Base-by-base conservation (phyloP, 2,888 invertebrate species). In the Scaptomyza tumidula region DNA sequence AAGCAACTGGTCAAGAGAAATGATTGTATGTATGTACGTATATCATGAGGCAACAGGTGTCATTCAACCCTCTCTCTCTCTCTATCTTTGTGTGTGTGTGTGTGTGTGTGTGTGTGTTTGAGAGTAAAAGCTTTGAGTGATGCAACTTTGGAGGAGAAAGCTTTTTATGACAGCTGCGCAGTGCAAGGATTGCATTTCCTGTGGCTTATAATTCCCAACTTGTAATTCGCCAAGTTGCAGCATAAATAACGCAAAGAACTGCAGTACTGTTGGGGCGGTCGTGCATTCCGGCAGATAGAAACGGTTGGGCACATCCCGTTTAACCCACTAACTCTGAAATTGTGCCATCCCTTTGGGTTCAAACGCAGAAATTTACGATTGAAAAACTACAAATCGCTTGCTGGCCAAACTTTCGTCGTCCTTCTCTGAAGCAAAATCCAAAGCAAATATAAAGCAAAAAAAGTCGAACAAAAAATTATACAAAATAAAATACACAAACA, bases 281-380 rank as follows among this genome's bases (percentile, higher is more conserved):
- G 80, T 69, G 89, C 73, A 79, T 88, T 88, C 77, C 78, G 74
- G 82, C 90, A 89, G 84, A 65, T 58, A 66, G 37, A 52, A 62
- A 75, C 88, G 88, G 88, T 90, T 88, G 90, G 88, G 54, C 90
- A 90, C 88, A 90, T 48, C 82, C 88, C 88, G 89, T 86, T 71
- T 52, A 60, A 65, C 79, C 76, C 82, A 19, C 62, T 68, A 63
- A 75, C 78, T 86, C 79, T 73, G 67, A 67, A 90, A 88, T 89
- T 88, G 90, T 90, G 90, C 84, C 35, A 11, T 81, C 69, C 62
- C 78, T 78, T 81, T 78, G 79, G 64, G 67, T 58, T 45, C 46
- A 39, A 69, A 46, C 44, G 56, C 56, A 60, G 57, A 44, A 81
- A 80, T 83, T 81, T 49, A 64, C 71, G 83, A 63, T 76, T 77